Base-by-base conservation (phyloP, 2,888 invertebrate genomes). In the Eristalinus aeneus region DNA sequence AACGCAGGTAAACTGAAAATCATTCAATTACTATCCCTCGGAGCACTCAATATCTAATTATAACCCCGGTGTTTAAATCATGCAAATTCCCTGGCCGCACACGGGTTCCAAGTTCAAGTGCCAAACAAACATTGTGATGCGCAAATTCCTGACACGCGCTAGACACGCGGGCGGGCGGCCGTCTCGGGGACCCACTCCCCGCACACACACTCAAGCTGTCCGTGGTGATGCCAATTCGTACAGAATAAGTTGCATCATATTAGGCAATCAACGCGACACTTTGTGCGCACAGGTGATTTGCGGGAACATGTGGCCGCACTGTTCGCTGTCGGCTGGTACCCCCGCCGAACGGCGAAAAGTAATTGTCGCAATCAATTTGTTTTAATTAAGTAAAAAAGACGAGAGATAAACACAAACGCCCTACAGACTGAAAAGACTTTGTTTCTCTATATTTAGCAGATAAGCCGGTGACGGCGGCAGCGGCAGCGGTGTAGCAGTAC, bases 71-170 rank as follows among this genome's bases (percentile, higher is more conserved):
- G 31, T 61, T 61, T 73, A 39, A 67, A 68, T 67, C 53, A 61
- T 63, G 64, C 36, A 54, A 58, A 72, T 65, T 67, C 27, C 32
- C 54, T 11, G 11, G 2, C 9, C 9, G 32, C 32, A 61, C 67
- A 53, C 67, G 68, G 23, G 11, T 61, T 22, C 39, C 54, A 68
- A 79, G 67, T 73, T 79, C 68, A 73, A 79, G 73, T 74, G 73
- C 61, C 79, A 73, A 73, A 36, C 54, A 72, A 65, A 73, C 39
- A 71, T 16, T 39, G 23, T 10, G 34, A 31, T 72, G 79, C 67
- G 68, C 73, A 73, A 63, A 68, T 63, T 54, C 20, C 67, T 31
- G 8, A 34, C 56, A 76, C 20, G 23, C 56, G 60, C 22, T 2
- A n/a, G 61, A n/a, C 23, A 54, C 8, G 46, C n/a, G n/a, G 46